Conservation (phyloP, 1,140 invertebrate genomes). For the Euura lappo region DNA sequence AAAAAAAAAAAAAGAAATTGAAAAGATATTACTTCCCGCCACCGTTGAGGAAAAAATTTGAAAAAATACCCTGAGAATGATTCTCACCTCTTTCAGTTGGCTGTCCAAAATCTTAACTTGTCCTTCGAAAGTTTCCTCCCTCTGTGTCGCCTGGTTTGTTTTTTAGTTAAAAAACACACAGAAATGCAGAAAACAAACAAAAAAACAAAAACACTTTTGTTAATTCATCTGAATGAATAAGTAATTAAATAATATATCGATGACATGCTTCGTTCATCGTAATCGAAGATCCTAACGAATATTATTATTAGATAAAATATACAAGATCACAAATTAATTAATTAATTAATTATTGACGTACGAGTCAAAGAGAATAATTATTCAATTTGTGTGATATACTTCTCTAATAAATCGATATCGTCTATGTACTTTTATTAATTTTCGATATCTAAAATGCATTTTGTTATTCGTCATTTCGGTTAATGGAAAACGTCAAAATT, state of each 20-base stretch:
- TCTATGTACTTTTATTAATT: too few relatives aligned
- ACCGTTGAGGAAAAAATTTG: not conserved
- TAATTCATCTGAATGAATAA: constrained; percentile 44
- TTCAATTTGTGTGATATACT: too few relatives aligned
- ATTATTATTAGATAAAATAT: not conserved
- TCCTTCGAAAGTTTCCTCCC: constrained; percentile 94
- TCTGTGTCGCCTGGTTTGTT: constrained; percentile 83
- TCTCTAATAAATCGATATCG: too few relatives aligned
- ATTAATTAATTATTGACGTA: too few relatives aligned
- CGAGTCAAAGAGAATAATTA: too few relatives aligned
- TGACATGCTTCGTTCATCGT: constrained; percentile 9
- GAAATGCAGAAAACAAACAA: constrained; percentile 41
- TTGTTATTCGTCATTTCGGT: too few relatives aligned
- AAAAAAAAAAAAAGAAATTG: not conserved
- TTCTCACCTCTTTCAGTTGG: constrained; percentile 91
- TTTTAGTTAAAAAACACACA: constrained; percentile 36
- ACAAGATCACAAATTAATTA: too few relatives aligned
- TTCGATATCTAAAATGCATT: too few relatives aligned
- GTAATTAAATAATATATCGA: constrained; percentile 16
- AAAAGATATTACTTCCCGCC: not conserved
- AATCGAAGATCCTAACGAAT: not conserved
- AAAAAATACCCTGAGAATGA: constrained; percentile 15
- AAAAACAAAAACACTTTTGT: constrained; percentile 48
- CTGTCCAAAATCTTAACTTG: constrained; percentile 92
- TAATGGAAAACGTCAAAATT: too few relatives aligned